These are phyloP conservation scores for Cinclus mexicanus DNA, from an alignment of 2,113 vertebrate species.

Conservation along the genomic window DNA sequence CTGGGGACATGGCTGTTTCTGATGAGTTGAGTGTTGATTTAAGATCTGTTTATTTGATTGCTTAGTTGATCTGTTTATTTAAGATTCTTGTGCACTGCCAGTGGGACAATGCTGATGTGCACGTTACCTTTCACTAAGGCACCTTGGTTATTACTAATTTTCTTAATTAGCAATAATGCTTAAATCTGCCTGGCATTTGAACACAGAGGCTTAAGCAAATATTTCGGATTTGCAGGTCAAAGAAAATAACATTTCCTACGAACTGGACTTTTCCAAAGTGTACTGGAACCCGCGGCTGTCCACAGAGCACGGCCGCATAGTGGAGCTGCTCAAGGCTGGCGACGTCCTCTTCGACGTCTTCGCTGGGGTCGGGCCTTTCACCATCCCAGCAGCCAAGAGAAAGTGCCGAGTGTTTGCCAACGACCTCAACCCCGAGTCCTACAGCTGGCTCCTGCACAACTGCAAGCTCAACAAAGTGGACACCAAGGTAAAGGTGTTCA, in stretches of 20 bases:
- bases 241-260: constrained; percentile 87
- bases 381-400: constrained; percentile 85
- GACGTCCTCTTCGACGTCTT: constrained; percentile 91
- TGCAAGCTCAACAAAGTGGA: constrained; percentile 91
- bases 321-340: constrained; percentile 76
- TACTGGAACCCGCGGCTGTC: constrained; percentile 98
- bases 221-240: constrained; percentile 81
- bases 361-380: constrained; percentile 92
- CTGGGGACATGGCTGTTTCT: neutral
- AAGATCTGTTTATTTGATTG: neutral
- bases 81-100: neutral
- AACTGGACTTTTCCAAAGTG: constrained; percentile 95
- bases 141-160: neutral
- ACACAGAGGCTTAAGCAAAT: neutral
- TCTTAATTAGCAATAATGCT: neutral
- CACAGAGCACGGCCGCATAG: constrained; percentile 88
- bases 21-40: neutral
- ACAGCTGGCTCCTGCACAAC: constrained; percentile 91
- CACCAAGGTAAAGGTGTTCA: constrained; percentile 79
- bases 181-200: neutral
- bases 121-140: neutral
- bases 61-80: neutral
- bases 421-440: constrained; percentile 94
- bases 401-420: constrained; percentile 87
- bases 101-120: neutral